Evolutionary conservation across 2,888 invertebrate genomes (phyloP), one percentile per base, ranked within the genome.

Genomic region (Microchrysa polita): DNA sequence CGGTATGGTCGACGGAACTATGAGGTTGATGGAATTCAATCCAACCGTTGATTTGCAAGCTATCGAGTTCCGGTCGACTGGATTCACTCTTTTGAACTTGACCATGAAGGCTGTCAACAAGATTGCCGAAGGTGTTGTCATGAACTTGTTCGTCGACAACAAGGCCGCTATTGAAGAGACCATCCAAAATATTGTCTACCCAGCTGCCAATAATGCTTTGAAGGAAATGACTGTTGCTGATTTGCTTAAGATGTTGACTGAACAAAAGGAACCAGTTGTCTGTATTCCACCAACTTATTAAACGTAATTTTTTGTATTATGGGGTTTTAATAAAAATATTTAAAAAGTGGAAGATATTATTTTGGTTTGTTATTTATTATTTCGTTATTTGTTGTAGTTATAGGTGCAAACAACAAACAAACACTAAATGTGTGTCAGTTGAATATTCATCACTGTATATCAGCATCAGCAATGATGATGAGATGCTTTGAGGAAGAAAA

Each of bases 171-270:
- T 72, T 23, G 52, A 60, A 9, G 40, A 59, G 23, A 72, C 72
- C 12, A 27, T 60, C 22, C 27, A 59, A 48, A 18, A 59, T n/a
- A 48, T 72, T 23, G 72, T 59, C 27, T 22, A 44, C 1, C 72
- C 72, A 72, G 48, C 60, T 48, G 72, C 72, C 18, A 34, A 72
- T 27, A 60, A 72, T 16, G 59, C 22, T 22, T 60, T 72, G 44
- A 48, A 27, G 60, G 72, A 72, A 5, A 60, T 72, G 60, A 59
- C 72, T 5, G 48, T 72, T 14, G 20, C 44, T 5, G 72, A 72
- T 5, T 60, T 72, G 60, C 59, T 72, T 44, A 48, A 59, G n/a
- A 22, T 72, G 22, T 60, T 72, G 59, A 72, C 72, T 60, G 60
- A 20, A 34, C 57, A 23, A 44, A 72, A 72, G 48, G 72, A 72